phyloP scores from a whole-genome alignment of 2,113 vertebrate species.

The Machaerirhynchus nigripectus region DNA sequence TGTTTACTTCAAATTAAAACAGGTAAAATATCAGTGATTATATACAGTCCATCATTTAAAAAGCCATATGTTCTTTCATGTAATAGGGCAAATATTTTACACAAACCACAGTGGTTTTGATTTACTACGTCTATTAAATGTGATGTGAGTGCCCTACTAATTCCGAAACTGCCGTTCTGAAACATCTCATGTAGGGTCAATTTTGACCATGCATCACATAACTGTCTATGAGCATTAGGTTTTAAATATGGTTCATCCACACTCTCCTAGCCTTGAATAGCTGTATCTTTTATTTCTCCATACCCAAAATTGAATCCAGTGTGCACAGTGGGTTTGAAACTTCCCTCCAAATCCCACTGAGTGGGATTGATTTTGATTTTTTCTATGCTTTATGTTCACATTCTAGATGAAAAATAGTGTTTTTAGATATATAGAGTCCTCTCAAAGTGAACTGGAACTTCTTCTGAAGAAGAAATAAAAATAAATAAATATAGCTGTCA shows the following conservation, averaged over 20 bases:
- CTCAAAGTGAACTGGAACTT: background rate
- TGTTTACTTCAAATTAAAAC: background rate
- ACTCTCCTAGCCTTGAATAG: background rate
- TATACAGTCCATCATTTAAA: background rate
- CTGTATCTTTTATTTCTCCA: background rate
- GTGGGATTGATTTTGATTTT: background rate
- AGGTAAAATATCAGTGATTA: background rate
- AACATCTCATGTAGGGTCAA: background rate
- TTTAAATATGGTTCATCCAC: background rate
- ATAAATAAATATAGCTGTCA: conserved; percentile 25
- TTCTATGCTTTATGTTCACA: background rate
- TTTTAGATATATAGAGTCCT: background rate
- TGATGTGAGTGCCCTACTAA: background rate
- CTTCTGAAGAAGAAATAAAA: background rate
- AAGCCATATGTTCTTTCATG: background rate
- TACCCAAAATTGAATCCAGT: background rate
- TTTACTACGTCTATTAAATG: background rate
- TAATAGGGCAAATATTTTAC: background rate
- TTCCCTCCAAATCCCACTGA: background rate
- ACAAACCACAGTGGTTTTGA: background rate
- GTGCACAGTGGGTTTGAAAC: background rate
- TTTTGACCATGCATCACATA: background rate
- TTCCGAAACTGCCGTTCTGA: background rate
- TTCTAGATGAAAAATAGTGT: background rate
- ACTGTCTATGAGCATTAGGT: background rate